These are phyloP conservation scores for Syrphus vitripennis DNA, from an alignment of 2,888 invertebrate genomes.

Conservation along the genomic window DNA sequence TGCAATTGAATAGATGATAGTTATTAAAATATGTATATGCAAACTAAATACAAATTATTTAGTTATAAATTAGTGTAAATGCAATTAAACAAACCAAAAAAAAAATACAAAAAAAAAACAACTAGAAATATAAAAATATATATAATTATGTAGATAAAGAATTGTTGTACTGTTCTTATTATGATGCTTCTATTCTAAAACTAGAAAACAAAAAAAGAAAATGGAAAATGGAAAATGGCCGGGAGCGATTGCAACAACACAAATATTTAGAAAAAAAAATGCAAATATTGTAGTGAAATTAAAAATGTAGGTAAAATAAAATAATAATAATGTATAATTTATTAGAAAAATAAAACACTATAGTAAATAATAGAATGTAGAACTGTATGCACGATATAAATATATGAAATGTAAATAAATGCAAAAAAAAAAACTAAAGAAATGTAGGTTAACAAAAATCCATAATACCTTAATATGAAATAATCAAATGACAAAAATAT, in stretches of 20 bases:
- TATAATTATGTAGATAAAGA: not conserved
- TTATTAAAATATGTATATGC: slow-evolving; percentile 71
- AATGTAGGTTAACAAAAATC: not conserved
- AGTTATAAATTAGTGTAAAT: slow-evolving; percentile 46
- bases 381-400: slow-evolving; percentile 38
- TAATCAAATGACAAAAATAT: not conserved
- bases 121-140: slow-evolving; percentile 9
- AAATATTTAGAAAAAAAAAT: slow-evolving; percentile 20
- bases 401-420: slow-evolving; percentile 32
- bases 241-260: slow-evolving; percentile 69
- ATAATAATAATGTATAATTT: slow-evolving; percentile 3
- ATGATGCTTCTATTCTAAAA: slow-evolving; percentile 32
- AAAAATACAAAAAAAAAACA: slow-evolving; percentile 5
- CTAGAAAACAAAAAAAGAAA: not conserved
- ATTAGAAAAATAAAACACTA: slow-evolving; percentile 49
- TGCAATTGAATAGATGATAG: slow-evolving; percentile 18
- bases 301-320: not conserved
- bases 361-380: slow-evolving; percentile 35
- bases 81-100: slow-evolving; percentile 26
- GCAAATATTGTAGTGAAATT: slow-evolving; percentile 11
- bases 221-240: slow-evolving; percentile 48
- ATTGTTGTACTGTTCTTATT: slow-evolving; percentile 21
- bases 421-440: slow-evolving; percentile 10
- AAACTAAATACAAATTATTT: slow-evolving; percentile 18
- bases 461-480: not conserved